A percentile compares a stretch with the other conserved stretches of the same genome.
Conservation (phyloP, 2,888 invertebrate genomes). For the Perizoma affinitatum region DNA sequence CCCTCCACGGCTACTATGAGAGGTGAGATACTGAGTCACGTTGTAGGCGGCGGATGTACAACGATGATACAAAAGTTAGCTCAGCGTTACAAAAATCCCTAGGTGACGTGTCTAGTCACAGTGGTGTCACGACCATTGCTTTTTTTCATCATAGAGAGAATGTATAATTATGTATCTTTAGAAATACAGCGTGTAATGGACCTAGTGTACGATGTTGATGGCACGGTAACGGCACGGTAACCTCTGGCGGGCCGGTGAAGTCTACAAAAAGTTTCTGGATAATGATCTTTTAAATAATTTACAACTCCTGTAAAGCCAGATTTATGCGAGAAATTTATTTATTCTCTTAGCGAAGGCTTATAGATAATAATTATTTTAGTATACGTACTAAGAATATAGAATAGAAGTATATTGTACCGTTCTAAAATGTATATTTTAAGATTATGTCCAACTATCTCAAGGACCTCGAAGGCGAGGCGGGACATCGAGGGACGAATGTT, state of each 20-base stretch:
- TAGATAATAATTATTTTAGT: not conserved
- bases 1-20: slow-evolving; percentile 71
- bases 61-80: too few species aligned
- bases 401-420: too few species aligned
- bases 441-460: too few species aligned
- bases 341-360: slow-evolving; percentile 23
- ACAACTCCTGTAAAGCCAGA: slow-evolving; percentile 41
- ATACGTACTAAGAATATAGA: too few species aligned
- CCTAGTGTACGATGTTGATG: slow-evolving; percentile 14
- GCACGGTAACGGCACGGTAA: slow-evolving; percentile 11
- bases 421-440: too few species aligned
- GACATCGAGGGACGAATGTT: too few species aligned
- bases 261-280: slow-evolving; percentile 33
- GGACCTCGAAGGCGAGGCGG: too few species aligned
- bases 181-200: slow-evolving; percentile 11
- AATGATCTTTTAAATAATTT: slow-evolving; percentile 46
- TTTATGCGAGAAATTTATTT: slow-evolving; percentile 36
- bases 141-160: slow-evolving; percentile 15
- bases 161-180: not conserved
- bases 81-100: too few species aligned
- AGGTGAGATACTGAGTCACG: slow-evolving; percentile 44
- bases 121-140: slow-evolving; percentile 7
- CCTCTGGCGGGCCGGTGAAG: slow-evolving; percentile 19
- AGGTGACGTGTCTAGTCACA: too few species aligned
- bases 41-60: not conserved